Base-by-base conservation (phyloP, 2,797 vertebrate genomes). In the Buceros bicornis region DNA sequence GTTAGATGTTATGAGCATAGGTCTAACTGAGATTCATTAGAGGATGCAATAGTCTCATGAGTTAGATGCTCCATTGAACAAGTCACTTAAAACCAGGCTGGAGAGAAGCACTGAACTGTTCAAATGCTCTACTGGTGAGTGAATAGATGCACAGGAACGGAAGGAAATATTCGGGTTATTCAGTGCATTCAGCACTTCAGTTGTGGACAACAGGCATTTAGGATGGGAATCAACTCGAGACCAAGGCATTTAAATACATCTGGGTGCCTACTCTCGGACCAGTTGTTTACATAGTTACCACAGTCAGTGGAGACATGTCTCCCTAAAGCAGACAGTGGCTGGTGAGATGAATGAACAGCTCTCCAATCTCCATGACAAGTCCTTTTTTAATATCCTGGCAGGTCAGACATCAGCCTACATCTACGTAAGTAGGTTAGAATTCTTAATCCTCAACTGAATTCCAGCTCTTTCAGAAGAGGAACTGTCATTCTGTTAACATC, bases 11-110 rank as follows among this genome's bases (percentile, higher is more conserved):
- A 18, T n/a, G 53, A 90, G 72, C 47, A 51, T 58, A 37, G 76
- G 61, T 58, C 92, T 64, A 77, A 78, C 56, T 65, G 84, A 93
- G 76, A 90, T 76, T 62, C 89, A 79, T 78, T 45, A 90, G 65
- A 72, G 61, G 58, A 58, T 86, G 65, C 45, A 92, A 5, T 10
- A 67, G 53, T 69, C 92, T 94, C 56, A 61, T 5, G 5, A 53
- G 51, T 67, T 87, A 88, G 54, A 82, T 0, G 22, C 47, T 91
- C n/a, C 72, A 89, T 87, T 72, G 89, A 78, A 89, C 53, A 87
- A 87, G 37, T 26, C 74, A 53, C 51, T 95, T 85, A 81, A 71
- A 87, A 54, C 42, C 29, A 69, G 50, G 18, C 61, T 83, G 65
- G 84, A 77, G 61, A 81, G 61, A 88, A 83, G 54, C 82, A 91